Evolutionary conservation across 2,113 vertebrate species (phyloP).

Genomic region (Odocoileus virginianus): DNA sequence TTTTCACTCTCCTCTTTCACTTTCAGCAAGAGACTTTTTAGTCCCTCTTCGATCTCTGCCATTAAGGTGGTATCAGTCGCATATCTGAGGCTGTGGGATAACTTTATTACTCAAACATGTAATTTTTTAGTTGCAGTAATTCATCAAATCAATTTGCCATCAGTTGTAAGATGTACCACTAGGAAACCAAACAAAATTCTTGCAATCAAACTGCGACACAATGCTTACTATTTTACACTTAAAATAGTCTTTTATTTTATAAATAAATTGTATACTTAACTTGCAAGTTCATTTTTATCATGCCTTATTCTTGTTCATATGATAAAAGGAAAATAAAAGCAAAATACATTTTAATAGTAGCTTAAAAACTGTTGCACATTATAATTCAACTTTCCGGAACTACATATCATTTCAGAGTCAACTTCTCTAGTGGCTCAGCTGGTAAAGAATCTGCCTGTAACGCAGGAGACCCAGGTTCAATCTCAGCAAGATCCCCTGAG

Average conservation of each 20-base stretch:
- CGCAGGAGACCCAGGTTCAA: background rate
- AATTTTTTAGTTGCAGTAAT: background rate
- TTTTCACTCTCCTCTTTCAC: background rate
- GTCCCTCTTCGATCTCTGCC: background rate
- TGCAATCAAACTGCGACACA: background rate
- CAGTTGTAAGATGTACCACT: background rate
- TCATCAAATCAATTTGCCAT: background rate
- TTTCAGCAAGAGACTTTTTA: background rate
- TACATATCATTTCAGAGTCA: background rate
- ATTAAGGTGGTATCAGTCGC: background rate
- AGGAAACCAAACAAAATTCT: background rate
- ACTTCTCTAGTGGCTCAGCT: background rate
- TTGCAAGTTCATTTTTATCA: conserved; percentile 1
- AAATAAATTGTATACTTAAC: background rate
- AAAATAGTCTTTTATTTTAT: background rate
- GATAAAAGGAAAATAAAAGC: background rate
- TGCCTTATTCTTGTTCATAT: background rate
- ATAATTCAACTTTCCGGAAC: background rate
- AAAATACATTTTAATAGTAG: background rate
- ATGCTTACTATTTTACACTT: background rate
- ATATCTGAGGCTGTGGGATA: background rate
- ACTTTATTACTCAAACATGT: background rate
- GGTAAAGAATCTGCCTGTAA: background rate
- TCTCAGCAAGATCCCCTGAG: background rate
- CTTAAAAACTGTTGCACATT: background rate